Conservation (phyloP, 92 coral and sea anemone species). For the Pocillopora meandrina region DNA sequence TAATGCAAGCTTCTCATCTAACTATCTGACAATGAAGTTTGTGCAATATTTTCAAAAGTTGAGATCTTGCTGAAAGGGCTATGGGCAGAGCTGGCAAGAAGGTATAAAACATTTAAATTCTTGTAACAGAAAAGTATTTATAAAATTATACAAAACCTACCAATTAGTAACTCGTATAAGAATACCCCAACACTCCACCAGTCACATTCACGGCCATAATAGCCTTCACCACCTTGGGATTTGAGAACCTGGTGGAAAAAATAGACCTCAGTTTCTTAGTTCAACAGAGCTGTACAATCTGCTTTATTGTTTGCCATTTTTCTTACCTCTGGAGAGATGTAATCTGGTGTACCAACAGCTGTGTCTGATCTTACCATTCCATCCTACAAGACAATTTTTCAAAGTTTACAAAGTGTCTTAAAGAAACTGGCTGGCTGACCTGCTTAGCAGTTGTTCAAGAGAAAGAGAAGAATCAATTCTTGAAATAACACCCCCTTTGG, state of each 20-base stretch:
- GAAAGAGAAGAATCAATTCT: too few species aligned
- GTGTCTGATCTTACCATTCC: conserved; percentile 99
- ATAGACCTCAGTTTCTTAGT: background rate
- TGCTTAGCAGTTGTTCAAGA: too few species aligned
- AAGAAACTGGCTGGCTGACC: too few species aligned
- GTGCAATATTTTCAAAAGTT: too few species aligned
- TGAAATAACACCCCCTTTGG: too few species aligned
- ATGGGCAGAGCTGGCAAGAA: too few species aligned
- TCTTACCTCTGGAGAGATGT: conserved; percentile 97
- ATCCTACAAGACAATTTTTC: conserved; percentile 64
- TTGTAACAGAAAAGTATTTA: too few species aligned
- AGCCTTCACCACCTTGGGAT: conserved; percentile 99
- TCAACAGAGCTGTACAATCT: background rate
- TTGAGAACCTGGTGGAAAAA: conserved; percentile 74
- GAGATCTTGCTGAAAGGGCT: too few species aligned
- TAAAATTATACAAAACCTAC: conserved; percentile 45
- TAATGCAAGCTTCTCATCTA: too few species aligned
- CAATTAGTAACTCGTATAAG: conserved; percentile 94
- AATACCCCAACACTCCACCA: conserved; percentile 99
- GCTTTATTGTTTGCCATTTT: background rate
- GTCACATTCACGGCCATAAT: conserved; percentile 98
- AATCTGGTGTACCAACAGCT: conserved; percentile 99
- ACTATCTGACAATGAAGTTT: too few species aligned
- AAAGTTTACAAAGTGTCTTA: too few species aligned
- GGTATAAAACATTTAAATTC: too few species aligned